Conservation (phyloP, 2,797 vertebrate species). For the Microctenopoma lineatum region DNA sequence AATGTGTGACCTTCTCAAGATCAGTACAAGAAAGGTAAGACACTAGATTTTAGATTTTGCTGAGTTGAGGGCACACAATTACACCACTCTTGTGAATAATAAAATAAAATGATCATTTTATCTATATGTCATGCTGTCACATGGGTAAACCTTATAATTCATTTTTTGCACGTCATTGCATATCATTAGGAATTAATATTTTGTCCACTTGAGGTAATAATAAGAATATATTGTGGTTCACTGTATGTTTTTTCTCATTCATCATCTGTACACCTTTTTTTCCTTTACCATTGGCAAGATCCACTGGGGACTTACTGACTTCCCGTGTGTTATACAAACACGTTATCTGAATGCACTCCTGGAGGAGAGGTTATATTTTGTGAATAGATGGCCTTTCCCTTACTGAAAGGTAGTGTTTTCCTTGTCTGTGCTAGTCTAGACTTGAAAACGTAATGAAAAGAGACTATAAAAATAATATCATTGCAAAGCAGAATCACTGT, state of each 20-base stretch:
- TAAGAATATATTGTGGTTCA: background rate
- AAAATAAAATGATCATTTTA: too few species aligned
- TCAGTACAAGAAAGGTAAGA: background rate
- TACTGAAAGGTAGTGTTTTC: slow-evolving; percentile 45
- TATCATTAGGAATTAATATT: background rate
- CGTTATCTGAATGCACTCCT: slow-evolving; percentile 45
- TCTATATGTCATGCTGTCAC: background rate
- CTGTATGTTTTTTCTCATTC: slow-evolving; percentile 20
- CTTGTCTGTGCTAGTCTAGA: slow-evolving; percentile 26
- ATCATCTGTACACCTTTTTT: slow-evolving; percentile 46
- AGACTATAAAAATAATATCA: slow-evolving; percentile 3
- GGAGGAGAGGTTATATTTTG: slow-evolving; percentile 21
- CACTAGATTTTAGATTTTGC: background rate
- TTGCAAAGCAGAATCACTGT: background rate
- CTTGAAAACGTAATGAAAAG: slow-evolving; percentile 14
- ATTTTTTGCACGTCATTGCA: background rate
- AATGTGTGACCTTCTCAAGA: background rate
- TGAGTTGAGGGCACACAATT: background rate
- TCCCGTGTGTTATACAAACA: slow-evolving; percentile 49
- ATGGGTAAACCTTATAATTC: background rate
- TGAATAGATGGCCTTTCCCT: slow-evolving; percentile 33
- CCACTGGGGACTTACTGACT: slow-evolving; percentile 18
- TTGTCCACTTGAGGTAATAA: background rate
- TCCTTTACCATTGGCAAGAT: slow-evolving; percentile 23
- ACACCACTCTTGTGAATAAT: background rate